These are phyloP conservation scores for Dasyurus viverrinus DNA, from an alignment of 2,113 vertebrate genomes.

Conservation along the genomic window DNA sequence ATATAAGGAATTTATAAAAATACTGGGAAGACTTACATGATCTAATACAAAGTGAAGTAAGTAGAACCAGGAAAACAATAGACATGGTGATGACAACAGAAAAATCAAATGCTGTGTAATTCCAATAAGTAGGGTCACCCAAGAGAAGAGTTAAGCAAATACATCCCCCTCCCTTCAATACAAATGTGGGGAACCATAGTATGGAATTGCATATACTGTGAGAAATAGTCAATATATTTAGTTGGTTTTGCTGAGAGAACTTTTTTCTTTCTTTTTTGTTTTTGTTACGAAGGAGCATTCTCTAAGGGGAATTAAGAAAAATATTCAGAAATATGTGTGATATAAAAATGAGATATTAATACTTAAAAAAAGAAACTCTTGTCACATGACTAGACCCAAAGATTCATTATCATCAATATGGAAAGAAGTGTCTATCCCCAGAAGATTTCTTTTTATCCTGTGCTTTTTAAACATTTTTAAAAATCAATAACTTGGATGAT, in stretches of 20 bases:
- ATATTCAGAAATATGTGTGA: neutral
- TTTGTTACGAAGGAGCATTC: neutral
- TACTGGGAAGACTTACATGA: neutral
- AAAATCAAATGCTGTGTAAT: neutral
- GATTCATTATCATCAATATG: neutral
- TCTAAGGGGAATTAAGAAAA: neutral
- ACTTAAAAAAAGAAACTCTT: neutral
- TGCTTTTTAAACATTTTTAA: neutral
- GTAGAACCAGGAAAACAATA: neutral
- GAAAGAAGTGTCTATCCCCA: neutral
- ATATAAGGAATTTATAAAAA: neutral
- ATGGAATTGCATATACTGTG: neutral
- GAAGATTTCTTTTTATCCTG: neutral
- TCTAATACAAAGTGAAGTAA: neutral
- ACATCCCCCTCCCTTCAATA: neutral
- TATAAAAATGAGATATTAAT: neutral
- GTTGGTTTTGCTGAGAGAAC: neutral
- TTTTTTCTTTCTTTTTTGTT: neutral
- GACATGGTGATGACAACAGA: neutral
- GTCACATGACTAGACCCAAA: neutral
- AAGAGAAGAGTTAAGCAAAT: neutral
- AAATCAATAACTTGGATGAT: neutral
- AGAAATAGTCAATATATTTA: neutral
- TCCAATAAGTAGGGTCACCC: neutral
- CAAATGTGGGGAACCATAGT: neutral